Conservation (phyloP, 53 echinoderm and acorn worm species). For the Echinometra lucunter region DNA sequence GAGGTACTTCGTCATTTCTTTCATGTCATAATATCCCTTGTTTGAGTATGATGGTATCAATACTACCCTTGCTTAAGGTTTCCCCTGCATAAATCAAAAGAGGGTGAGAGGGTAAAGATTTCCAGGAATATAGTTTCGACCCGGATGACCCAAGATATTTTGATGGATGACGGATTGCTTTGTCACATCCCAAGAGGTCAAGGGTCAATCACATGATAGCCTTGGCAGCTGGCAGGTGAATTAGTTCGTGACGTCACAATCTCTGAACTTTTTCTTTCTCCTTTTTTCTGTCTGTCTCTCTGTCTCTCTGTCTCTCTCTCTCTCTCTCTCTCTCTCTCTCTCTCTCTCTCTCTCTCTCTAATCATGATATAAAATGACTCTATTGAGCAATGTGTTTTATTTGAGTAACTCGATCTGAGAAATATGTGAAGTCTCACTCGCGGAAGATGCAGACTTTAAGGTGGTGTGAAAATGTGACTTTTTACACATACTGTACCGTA, state of each 20-base stretch:
- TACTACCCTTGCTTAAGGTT: neutral
- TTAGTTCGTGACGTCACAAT: neutral
- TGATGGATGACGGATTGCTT: neutral
- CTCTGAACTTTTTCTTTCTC: neutral
- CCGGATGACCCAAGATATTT: neutral
- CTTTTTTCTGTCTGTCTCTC: too few species aligned
- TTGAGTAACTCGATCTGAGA: too few species aligned
- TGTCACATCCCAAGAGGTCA: neutral
- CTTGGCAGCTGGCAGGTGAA: conserved; percentile 14
- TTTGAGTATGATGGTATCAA: neutral
- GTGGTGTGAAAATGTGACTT: too few species aligned
- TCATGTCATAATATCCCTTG: neutral
- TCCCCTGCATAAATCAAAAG: neutral
- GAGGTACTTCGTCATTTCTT: neutral
- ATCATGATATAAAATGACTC: too few species aligned
- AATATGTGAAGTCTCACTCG: too few species aligned
- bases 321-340: too few species aligned
- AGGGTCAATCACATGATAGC: conserved; percentile 33
- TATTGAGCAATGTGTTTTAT: too few species aligned
- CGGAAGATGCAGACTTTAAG: too few species aligned
- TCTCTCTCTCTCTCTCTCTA: too few species aligned
- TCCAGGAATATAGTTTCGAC: neutral
- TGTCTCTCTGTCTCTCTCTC: too few species aligned
- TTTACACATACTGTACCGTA: too few species aligned
- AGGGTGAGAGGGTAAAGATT: neutral